These are phyloP conservation scores for Stigmatopora nigra DNA, from an alignment of 2,113 vertebrate genomes.

Conservation along the genomic window DNA sequence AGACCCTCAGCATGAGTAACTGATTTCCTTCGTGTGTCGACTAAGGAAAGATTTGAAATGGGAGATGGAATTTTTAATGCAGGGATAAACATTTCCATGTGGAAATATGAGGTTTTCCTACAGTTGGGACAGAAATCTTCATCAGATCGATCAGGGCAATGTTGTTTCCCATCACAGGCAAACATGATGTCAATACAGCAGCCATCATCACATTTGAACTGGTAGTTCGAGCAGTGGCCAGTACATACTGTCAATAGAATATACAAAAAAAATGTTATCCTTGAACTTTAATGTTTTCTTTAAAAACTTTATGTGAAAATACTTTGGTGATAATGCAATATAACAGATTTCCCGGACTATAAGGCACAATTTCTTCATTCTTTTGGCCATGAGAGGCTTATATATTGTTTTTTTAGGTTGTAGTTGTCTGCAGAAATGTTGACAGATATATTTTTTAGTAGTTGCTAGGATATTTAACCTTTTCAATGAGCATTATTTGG, in stretches of 20 bases:
- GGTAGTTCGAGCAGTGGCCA: slow-evolving; percentile 81
- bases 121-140: slow-evolving; percentile 89
- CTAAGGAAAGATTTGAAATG: slow-evolving; percentile 52
- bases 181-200: slow-evolving; percentile 92
- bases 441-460: too few species aligned
- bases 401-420: too few species aligned
- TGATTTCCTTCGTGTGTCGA: slow-evolving; percentile 70
- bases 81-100: neutral
- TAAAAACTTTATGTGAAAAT: too few species aligned
- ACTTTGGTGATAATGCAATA: too few species aligned
- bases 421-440: too few species aligned
- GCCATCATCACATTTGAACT: slow-evolving; percentile 90
- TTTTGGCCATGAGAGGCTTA: too few species aligned
- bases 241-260: slow-evolving; percentile 71
- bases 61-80: neutral
- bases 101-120: slow-evolving; percentile 55
- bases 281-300: too few species aligned
- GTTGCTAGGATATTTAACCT: too few species aligned
- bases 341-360: too few species aligned
- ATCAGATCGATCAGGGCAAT: slow-evolving; percentile 89
- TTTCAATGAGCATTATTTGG: too few species aligned
- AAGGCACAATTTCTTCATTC: too few species aligned
- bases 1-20: slow-evolving; percentile 61
- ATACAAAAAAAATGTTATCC: neutral
- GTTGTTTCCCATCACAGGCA: slow-evolving; percentile 83